A percentile compares a stretch with the other conserved stretches of the same genome.
Conservation (phyloP, 2,888 invertebrate species). For the Athetis lepigone region DNA sequence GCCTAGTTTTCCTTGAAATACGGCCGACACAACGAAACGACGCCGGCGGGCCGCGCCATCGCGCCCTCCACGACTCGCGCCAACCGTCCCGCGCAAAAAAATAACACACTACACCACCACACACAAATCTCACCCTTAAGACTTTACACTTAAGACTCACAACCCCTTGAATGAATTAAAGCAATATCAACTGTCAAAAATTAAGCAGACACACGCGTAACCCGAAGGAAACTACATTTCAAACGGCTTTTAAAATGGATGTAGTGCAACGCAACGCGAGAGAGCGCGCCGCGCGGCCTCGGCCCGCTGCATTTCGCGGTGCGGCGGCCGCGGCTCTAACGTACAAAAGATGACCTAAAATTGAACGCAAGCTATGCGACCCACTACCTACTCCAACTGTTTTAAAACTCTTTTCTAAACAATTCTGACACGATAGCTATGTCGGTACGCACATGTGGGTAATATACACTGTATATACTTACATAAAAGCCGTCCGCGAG, state of each 20-base stretch:
- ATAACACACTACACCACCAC: conserved; percentile 77
- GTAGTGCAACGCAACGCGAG: conserved; percentile 83
- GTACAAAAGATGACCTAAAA: conserved; percentile 90
- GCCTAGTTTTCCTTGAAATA: conserved; percentile 87
- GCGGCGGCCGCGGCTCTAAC: conserved; percentile 84
- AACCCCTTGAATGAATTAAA: conserved; percentile 76
- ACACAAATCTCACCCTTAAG: conserved; percentile 84
- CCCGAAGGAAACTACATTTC: conserved; percentile 86
- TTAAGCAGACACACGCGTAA: conserved; percentile 88
- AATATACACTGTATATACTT: conserved; percentile 81
- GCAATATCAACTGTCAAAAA: conserved; percentile 91
- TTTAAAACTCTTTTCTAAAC: conserved; percentile 84
- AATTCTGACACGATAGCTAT: conserved; percentile 80
- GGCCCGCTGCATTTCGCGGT: conserved; percentile 88
- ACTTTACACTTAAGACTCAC: conserved; percentile 76
- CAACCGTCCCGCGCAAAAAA: conserved; percentile 89
- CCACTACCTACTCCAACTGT: conserved; percentile 75
- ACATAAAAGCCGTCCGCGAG: conserved; percentile 86
- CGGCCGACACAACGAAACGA: conserved; percentile 71
- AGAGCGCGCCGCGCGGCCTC: conserved; percentile 87
- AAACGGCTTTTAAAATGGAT: conserved; percentile 85
- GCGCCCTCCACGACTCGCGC: conserved; percentile 81
- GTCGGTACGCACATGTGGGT: conserved; percentile 73
- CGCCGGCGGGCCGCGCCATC: conserved; percentile 78
- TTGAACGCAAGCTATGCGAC: conserved; percentile 84